Evolutionary conservation across 2,113 vertebrate species (phyloP), one percentile per base, ranked within the genome.

Genomic region (Cyprinodon brontotheroides): DNA sequence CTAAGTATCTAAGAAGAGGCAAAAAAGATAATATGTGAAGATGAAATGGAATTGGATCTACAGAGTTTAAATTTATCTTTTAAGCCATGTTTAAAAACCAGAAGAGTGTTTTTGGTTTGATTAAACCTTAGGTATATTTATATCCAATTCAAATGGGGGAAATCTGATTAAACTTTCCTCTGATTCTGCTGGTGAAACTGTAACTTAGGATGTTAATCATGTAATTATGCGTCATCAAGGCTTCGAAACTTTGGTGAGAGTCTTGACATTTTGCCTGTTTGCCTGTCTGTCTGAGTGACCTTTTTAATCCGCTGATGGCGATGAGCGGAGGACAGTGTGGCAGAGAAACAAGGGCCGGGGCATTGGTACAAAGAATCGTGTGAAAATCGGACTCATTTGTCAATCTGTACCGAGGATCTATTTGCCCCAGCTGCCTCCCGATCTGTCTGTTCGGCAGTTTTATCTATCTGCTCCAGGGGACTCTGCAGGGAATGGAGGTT

Each of bases 91-190:
- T 6, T 22, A 67, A 68, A 40, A 64, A 43, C 4, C 4, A 9
- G 50, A 57, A 57, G n/a, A 2, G 0, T 38, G 65, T 81, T 65
- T 61, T 63, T 78, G 70, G 60, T 74, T 72, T 77, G 61, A 71
- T 74, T 62, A 50, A 82, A 74, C 78, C 57, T 63, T 10, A 1
- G 8, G 80, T 70, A 86, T 84, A 77, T 78, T 79, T 75, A 62
- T 82, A 74, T 74, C 12, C 68, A 41, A 57, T 65, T n/a, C 4
- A 62, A 43, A 69, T 82, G 83, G 85, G 29, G 65, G 69, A 77
- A 73, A 79, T 60, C 80, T 88, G 73, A 74, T 91, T 90, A 87
- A 85, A 81, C 83, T 68, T 80, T 36, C 72, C 79, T 92, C 81
- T 89, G 78, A 90, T 89, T 70, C 12, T 22, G 5, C 41, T 67